Evolutionary conservation across 2,888 invertebrate species (phyloP).

Genomic region (Campoletis raptor): DNA sequence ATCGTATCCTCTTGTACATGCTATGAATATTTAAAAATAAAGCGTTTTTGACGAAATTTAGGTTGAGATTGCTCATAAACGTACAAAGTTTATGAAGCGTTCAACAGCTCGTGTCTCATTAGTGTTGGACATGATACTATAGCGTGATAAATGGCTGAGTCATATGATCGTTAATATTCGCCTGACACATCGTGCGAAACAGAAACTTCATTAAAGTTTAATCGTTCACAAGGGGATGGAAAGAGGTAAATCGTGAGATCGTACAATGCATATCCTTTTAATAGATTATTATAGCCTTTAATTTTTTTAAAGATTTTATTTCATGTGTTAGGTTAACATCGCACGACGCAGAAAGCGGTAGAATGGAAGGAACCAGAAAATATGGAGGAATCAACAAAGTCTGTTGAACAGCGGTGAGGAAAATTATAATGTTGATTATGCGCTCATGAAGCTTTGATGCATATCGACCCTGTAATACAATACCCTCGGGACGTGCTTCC

Average conservation of each 20-base stretch:
- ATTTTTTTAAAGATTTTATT: slow-evolving; percentile 15
- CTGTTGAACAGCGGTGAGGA: slow-evolving; percentile 19
- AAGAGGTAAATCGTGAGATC: neutral
- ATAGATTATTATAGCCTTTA: neutral
- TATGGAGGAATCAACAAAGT: slow-evolving; percentile 28
- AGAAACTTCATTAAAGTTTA: slow-evolving; percentile 38
- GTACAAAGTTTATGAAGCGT: slow-evolving; percentile 14
- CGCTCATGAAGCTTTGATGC: slow-evolving; percentile 32
- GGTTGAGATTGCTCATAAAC: neutral
- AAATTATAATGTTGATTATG: slow-evolving; percentile 28
- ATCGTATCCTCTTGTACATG: neutral
- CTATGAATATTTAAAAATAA: neutral
- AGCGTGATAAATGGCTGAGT: slow-evolving; percentile 6
- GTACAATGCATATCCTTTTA: neutral
- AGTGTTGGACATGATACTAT: slow-evolving; percentile 11
- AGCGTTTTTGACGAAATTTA: neutral
- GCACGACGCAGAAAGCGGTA: neutral
- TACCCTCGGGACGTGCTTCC: slow-evolving; percentile 4
- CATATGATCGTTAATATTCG: slow-evolving; percentile 4
- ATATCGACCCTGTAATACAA: slow-evolving; percentile 5
- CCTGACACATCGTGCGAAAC: slow-evolving; percentile 9
- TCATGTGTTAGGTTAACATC: neutral
- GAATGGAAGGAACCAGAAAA: neutral
- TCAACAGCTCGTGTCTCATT: slow-evolving; percentile 23
- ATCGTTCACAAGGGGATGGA: slow-evolving; percentile 7